Percentiles rank a stretch among this genome's conserved stretches.
These are phyloP conservation scores for Drosophila busckii DNA, from an alignment of 1,140 invertebrate genomes.

Conservation along the genomic window DNA sequence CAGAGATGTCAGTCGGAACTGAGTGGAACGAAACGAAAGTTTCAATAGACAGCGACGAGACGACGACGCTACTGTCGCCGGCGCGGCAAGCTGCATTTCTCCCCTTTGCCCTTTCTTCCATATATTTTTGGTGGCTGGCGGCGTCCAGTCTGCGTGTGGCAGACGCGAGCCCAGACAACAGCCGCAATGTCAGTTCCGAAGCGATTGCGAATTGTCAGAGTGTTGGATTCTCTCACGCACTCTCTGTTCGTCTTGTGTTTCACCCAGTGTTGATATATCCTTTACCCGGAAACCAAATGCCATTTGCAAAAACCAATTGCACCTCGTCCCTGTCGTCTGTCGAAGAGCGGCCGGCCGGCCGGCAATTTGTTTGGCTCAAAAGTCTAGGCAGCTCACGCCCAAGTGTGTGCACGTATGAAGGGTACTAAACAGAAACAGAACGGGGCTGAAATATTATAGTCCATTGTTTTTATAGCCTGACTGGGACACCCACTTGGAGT, in stretches of 20 bases:
- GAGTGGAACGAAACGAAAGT: slow-evolving; percentile 42
- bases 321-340: background rate
- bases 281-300: slow-evolving; percentile 68
- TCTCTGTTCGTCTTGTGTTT: slow-evolving; percentile 26
- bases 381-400: slow-evolving; percentile 37
- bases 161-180: slow-evolving; percentile 21
- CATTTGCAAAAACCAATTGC: slow-evolving; percentile 57
- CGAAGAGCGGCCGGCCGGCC: slow-evolving; percentile 47
- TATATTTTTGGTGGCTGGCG: slow-evolving; percentile 28
- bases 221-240: slow-evolving; percentile 74
- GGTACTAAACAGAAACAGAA: background rate
- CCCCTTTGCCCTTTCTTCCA: background rate
- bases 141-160: slow-evolving; percentile 56
- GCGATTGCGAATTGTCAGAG: slow-evolving; percentile 53
- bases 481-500: slow-evolving; percentile 18
- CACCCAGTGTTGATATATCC: slow-evolving; percentile 50
- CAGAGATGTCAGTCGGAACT: background rate
- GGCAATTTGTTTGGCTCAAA: slow-evolving; percentile 68
- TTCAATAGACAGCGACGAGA: slow-evolving; percentile 70
- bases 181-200: slow-evolving; percentile 43
- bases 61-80: slow-evolving; percentile 34
- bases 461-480: slow-evolving; percentile 34
- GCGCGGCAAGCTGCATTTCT: slow-evolving; percentile 15
- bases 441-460: slow-evolving; percentile 61
- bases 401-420: background rate